Percentiles rank a stretch among this genome's conserved stretches.
These are phyloP conservation scores for Muscidifurax raptorellus DNA, from an alignment of 1,140 invertebrate species.

Conservation along the genomic window DNA sequence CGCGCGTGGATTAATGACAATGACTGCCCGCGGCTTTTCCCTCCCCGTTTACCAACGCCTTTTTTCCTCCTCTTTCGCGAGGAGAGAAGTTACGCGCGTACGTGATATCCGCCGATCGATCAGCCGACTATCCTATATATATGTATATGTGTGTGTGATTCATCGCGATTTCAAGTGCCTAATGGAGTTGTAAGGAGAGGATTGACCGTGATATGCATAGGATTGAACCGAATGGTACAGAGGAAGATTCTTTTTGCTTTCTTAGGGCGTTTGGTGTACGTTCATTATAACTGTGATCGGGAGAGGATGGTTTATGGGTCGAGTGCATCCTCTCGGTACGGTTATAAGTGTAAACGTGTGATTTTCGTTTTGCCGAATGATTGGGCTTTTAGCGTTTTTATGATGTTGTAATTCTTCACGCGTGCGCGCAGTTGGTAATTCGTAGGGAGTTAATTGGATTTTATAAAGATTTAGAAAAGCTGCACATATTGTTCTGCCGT, in stretches of 20 bases:
- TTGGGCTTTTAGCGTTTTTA: background rate
- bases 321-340: background rate
- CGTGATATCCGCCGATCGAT: conserved; percentile 7
- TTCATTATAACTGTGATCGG: conserved; percentile 7
- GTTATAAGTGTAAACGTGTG: background rate
- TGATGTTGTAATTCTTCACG: background rate
- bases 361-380: background rate
- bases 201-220: background rate
- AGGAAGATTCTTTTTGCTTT: background rate
- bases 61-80: conserved; percentile 8
- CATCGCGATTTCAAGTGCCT: background rate
- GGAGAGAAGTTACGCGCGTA: background rate
- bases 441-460: background rate
- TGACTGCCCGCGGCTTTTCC: conserved; percentile 8
- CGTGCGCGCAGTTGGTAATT: background rate
- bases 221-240: background rate
- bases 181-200: background rate
- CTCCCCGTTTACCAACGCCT: background rate
- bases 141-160: background rate
- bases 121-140: background rate
- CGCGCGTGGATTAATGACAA: conserved; percentile 36
- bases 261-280: background rate
- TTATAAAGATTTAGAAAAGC: background rate
- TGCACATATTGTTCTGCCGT: background rate
- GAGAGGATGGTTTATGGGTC: conserved; percentile 2